phyloP scores from a whole-genome alignment of 2,113 vertebrate genomes.

The Stictonetta naevosa region DNA sequence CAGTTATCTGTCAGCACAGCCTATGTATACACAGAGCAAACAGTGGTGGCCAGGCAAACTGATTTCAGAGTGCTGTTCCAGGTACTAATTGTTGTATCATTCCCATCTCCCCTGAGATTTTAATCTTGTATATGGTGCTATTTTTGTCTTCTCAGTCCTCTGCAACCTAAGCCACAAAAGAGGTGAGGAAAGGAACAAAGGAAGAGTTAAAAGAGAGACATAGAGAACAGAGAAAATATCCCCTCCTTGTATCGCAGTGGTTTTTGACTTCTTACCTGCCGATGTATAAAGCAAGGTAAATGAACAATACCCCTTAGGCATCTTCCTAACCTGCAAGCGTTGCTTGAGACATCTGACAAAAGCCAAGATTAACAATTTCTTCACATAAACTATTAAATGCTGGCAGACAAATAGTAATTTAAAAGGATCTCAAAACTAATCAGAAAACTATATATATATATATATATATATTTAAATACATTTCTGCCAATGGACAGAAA shows the following conservation, averaged over 20 bases:
- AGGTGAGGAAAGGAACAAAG: not conserved
- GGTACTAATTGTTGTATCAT: not conserved
- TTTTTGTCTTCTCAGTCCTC: not conserved
- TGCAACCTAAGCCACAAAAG: not conserved
- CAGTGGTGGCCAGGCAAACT: not conserved
- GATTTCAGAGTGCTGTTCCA: not conserved
- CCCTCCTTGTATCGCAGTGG: not conserved
- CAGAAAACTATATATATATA: not conserved
- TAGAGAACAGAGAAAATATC: not conserved
- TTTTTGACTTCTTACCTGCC: not conserved
- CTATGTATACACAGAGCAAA: accelerated
- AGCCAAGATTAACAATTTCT: not conserved
- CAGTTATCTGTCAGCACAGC: not conserved
- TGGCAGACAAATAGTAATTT: not conserved
- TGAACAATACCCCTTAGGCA: not conserved
- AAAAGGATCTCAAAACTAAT: not conserved
- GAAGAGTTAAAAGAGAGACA: not conserved
- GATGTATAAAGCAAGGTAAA: not conserved
- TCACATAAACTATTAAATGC: not conserved
- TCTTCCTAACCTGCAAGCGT: not conserved
- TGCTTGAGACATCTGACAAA: not conserved
- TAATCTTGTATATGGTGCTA: conserved; percentile 24
- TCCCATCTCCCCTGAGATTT: not conserved
- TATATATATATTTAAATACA: no score
- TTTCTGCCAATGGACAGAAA: not conserved